Evolutionary conservation across 2,797 vertebrate genomes (phyloP).

Genomic region (Melanotaenia parkinsoni): DNA sequence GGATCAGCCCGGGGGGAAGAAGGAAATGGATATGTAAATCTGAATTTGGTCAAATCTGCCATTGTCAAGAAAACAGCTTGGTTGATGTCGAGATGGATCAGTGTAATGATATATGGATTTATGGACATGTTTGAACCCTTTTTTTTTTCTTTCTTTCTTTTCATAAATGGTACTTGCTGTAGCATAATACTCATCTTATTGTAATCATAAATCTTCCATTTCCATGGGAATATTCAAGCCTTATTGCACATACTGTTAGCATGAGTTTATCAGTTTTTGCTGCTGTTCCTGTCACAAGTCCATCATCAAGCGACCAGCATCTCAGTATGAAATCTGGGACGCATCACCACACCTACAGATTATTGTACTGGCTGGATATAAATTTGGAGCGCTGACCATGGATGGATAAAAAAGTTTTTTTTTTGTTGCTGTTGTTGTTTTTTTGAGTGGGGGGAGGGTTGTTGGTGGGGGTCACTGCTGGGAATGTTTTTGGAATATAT

Average conservation of each 20-base stretch:
- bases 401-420: no score
- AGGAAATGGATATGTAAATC: slow-evolving; percentile 32
- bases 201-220: background rate
- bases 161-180: background rate
- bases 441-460: no score
- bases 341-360: slow-evolving; percentile 7
- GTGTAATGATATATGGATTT: slow-evolving; percentile 15
- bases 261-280: background rate
- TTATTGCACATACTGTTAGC: slow-evolving; percentile 16
- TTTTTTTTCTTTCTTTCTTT: background rate
- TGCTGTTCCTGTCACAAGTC: slow-evolving; percentile 17
- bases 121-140: background rate
- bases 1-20: slow-evolving; percentile 27
- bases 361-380: no score
- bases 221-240: slow-evolving; percentile 2
- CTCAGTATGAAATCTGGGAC: slow-evolving; percentile 26
- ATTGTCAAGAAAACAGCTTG: slow-evolving; percentile 6
- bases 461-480: no score
- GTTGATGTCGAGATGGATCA: background rate
- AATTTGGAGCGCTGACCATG: no score
- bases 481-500: no score
- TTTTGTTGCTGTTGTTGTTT: no score
- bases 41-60: slow-evolving; percentile 37
- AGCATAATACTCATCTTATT: background rate
- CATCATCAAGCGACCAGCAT: slow-evolving; percentile 3